These are phyloP conservation scores for Vesta saturnalis DNA, from an alignment of 2,888 invertebrate species.

Conservation along the genomic window DNA sequence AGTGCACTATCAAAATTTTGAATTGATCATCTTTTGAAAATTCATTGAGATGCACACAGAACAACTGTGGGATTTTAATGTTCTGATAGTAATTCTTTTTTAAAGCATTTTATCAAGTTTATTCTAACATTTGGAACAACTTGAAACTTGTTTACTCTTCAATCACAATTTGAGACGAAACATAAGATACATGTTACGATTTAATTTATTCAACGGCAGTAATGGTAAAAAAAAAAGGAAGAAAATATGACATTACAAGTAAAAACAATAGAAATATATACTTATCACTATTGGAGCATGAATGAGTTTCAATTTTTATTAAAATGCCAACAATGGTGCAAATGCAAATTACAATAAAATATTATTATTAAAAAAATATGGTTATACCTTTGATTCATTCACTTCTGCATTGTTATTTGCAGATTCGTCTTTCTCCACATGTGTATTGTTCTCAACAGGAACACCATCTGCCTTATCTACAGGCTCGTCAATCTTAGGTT, in stretches of 20 bases:
- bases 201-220: background rate
- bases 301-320: background rate
- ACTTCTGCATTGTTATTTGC: conserved; percentile 57
- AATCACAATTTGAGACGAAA: background rate
- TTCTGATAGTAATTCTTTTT: no score
- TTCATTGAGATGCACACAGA: no score
- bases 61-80: no score
- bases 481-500: conserved; percentile 28
- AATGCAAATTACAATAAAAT: no score
- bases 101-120: no score
- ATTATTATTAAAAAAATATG: background rate
- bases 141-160: no score
- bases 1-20: no score
- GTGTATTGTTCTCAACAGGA: conserved; percentile 43
- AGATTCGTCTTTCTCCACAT: conserved; percentile 50
- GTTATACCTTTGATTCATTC: conserved; percentile 36
- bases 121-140: no score
- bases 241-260: background rate
- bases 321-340: background rate
- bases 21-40: no score
- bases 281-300: background rate
- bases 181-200: background rate
- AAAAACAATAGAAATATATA: background rate
- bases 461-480: conserved; percentile 36
- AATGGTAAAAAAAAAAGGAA: background rate